Evolutionary conservation across 2,797 vertebrate genomes (phyloP).

Genomic region (Garrulus glandarius): DNA sequence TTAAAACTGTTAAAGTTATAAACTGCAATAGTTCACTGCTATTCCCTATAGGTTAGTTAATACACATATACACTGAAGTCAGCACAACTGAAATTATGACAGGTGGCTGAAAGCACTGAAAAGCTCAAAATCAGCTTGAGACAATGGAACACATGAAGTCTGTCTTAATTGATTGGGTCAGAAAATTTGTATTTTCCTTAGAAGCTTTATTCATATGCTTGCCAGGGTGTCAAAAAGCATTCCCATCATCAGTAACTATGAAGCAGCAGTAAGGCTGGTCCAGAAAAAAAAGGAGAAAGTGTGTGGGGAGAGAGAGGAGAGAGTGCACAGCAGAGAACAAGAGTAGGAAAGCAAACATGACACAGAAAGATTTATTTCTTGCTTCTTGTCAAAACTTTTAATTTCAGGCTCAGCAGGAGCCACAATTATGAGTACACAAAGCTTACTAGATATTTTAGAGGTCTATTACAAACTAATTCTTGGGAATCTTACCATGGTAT

Average conservation of each 20-base stretch:
- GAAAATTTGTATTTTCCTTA: background rate
- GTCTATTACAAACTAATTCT: slow-evolving; percentile 72
- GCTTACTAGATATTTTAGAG: slow-evolving; percentile 54
- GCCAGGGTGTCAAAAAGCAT: slow-evolving; percentile 30
- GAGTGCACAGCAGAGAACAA: rapidly evolving
- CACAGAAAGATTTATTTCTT: slow-evolving; percentile 7
- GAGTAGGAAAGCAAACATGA: background rate
- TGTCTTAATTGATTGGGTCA: background rate
- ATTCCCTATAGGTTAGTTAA: background rate
- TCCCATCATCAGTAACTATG: background rate
- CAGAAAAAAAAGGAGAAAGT: background rate
- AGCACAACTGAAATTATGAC: background rate
- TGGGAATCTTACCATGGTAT: slow-evolving; percentile 57
- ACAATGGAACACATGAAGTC: background rate
- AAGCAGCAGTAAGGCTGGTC: background rate
- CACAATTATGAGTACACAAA: slow-evolving; percentile 62
- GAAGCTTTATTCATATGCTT: slow-evolving; percentile 32
- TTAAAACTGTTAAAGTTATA: background rate
- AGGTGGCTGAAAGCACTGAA: background rate
- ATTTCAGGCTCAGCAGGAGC: slow-evolving; percentile 71
- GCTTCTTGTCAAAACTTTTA: slow-evolving; percentile 66
- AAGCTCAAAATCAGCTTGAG: slow-evolving; percentile 30
- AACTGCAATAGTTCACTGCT: background rate
- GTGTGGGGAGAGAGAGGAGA: background rate
- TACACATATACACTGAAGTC: background rate